Conservation (phyloP, 2,888 invertebrate species). For the Volucella bombylans region DNA sequence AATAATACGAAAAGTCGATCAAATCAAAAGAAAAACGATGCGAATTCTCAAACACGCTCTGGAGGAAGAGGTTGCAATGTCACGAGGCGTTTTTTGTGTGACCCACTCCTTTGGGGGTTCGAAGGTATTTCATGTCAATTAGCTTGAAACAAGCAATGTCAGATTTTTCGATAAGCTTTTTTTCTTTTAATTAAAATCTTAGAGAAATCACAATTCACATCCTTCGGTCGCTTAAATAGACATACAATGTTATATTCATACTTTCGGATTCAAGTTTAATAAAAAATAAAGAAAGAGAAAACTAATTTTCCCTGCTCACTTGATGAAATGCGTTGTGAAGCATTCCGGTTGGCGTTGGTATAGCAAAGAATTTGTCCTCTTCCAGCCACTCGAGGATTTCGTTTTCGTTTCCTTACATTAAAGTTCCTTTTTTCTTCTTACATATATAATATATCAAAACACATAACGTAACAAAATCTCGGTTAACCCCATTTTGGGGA, state of each 20-base stretch:
- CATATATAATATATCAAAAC: constrained; percentile 36
- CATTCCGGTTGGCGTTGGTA: constrained; percentile 1
- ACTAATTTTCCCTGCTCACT: not conserved
- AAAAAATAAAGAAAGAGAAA: constrained; percentile 1
- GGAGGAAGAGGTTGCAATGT: no score
- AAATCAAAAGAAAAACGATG: no score
- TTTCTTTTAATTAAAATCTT: constrained; percentile 22
- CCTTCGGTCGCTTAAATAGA: constrained; percentile 26
- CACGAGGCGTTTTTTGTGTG: no score
- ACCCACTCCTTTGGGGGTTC: no score
- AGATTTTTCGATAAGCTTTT: not conserved
- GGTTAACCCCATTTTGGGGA: constrained; percentile 24
- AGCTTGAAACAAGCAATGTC: no score
- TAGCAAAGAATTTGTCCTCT: constrained; percentile 10
- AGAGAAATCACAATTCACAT: constrained; percentile 52
- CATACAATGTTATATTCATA: constrained; percentile 26
- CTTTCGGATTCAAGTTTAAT: constrained; percentile 1
- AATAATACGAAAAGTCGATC: no score
- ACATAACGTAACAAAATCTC: constrained; percentile 58
- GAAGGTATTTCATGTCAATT: no score
- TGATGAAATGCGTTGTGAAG: constrained; percentile 8
- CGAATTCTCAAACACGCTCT: no score
- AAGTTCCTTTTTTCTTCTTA: constrained; percentile 6
- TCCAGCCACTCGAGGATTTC: constrained; percentile 16
- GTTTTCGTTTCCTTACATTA: constrained; percentile 18